Base-by-base conservation (phyloP, 2,113 vertebrate species). In the Paramormyrops kingsleyae region DNA sequence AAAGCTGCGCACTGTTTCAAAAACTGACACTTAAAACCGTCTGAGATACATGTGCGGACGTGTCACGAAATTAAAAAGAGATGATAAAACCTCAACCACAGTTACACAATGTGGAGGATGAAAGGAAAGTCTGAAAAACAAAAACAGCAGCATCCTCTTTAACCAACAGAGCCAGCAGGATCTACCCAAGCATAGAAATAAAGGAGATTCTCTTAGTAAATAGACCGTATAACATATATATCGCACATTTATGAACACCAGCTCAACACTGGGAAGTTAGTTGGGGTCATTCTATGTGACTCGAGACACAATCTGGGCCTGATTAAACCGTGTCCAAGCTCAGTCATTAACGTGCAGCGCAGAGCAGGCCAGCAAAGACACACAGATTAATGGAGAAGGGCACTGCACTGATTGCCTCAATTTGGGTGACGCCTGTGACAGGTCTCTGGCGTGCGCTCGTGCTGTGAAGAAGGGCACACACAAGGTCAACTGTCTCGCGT, bases 401-500 rank as follows among this genome's bases (percentile, higher is more conserved):
- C n/a, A 89, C 92, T 86, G 53, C 87, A 91, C 91, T 94, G 92
- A 93, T 90, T 93, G 93, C 91, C 88, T 88, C 87, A 91, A 93
- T 90, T 90, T 95, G 90, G 90, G 91, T 47, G 91, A 0, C 92
- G 91, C 91, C 92, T 87, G 85, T 90, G 91, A 92, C 90, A 90
- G 94, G 90, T 83, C 90, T 89, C 89, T 92, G 91, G 88, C 80
- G 92, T 49, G 84, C 92, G 86, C 56, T 9, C 90, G 90, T 93
- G 90, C 93, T 92, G 93, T 94, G 90, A 94, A 94, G 91, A 94
- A 95, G 93, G 87, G 91, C 92, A 95, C 88, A 95, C 59, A 92
- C 90, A 94, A 91, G 93, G 91, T 95, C 95, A 96, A 94, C 88
- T 92, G 91, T 94, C 94, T 93, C 91, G 89, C 90, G 89, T 93